Evolutionary conservation across 2,113 vertebrate genomes (phyloP), one percentile per base, ranked within the genome.

Genomic region (Epinephelus lanceolatus): DNA sequence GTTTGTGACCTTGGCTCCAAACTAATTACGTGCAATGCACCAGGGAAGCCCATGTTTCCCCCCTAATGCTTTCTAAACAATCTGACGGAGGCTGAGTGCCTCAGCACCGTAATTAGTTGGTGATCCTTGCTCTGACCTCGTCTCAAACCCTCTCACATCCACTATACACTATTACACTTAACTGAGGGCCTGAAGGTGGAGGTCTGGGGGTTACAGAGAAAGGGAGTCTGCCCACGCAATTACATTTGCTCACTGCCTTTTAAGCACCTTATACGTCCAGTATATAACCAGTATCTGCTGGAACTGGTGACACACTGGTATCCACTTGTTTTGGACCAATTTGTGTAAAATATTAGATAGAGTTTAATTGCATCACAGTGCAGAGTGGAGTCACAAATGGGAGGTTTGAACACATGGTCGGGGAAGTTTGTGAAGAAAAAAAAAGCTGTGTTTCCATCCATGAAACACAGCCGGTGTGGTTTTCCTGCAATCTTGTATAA

Each of bases 1-100:
- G 84, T 88, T 84, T 89, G 89, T 93, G 91, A 94, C 93, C 93
- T 93, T 93, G 90, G 68, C 86, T 89, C 70, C 88, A 86, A 90
- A 89, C 91, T 93, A 94, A 93, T 94, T 93, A 91, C 83, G 86
- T 89, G 84, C 91, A 88, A 91, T 92, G 87, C 88, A 92, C 91
- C 87, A 88, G 91, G 88, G 91, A 93, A 90, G 71, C 76, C 78
- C 77, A 60, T 63, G 76, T 78, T 55, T 59, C 86, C 85, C 85
- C 71, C 83, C 76, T 71, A 88, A 91, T 93, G 90, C 93, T 89
- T 90, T 90, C 82, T 93, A 90, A 91, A 93, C 90, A 92, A 89
- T 90, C 88, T 86, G 89, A 89, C 70, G 37, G 71, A 86, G 89
- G 81, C 86, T 86, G 91, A 90, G 85, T 90, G 88, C 88, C 81